Evolutionary conservation across 2,888 invertebrate species (phyloP).

Genomic region (Cheilosia soror): DNA sequence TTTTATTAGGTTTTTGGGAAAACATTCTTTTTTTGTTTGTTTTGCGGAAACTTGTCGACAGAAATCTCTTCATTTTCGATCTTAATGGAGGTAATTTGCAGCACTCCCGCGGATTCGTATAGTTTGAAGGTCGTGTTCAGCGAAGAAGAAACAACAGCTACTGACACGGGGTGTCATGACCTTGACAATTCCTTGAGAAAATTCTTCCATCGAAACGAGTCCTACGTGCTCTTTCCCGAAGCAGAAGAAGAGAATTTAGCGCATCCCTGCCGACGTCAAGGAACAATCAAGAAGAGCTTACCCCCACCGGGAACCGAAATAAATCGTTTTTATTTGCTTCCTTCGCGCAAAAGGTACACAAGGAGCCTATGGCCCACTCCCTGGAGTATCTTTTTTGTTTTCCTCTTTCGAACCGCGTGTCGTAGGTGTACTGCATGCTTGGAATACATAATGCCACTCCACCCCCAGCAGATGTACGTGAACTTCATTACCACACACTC

Average conservation of each 20-base stretch:
- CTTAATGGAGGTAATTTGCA: slow-evolving; percentile 24
- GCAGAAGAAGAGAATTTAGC: not conserved
- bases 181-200: slow-evolving; percentile 40
- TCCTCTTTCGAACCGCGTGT: slow-evolving; percentile 14
- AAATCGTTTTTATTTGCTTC: slow-evolving; percentile 13
- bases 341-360: slow-evolving; percentile 34
- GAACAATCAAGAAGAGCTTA: slow-evolving; percentile 37
- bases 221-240: not conserved
- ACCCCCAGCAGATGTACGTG: slow-evolving; percentile 13
- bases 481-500: slow-evolving; percentile 48
- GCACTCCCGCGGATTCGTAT: not conserved
- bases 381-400: slow-evolving; percentile 24
- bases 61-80: not conserved
- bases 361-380: slow-evolving; percentile 11
- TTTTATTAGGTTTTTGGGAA: slow-evolving; percentile 28
- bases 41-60: slow-evolving; percentile 1
- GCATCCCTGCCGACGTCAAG: slow-evolving; percentile 27
- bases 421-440: slow-evolving; percentile 39
- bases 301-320: slow-evolving; percentile 10
- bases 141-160: not conserved
- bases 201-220: not conserved
- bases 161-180: not conserved
- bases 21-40: not conserved
- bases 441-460: slow-evolving; percentile 53
- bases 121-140: not conserved